Evolutionary conservation across 1,140 invertebrate genomes (phyloP), one percentile per base, ranked within the genome.

Genomic region (Brachionus angularis): DNA sequence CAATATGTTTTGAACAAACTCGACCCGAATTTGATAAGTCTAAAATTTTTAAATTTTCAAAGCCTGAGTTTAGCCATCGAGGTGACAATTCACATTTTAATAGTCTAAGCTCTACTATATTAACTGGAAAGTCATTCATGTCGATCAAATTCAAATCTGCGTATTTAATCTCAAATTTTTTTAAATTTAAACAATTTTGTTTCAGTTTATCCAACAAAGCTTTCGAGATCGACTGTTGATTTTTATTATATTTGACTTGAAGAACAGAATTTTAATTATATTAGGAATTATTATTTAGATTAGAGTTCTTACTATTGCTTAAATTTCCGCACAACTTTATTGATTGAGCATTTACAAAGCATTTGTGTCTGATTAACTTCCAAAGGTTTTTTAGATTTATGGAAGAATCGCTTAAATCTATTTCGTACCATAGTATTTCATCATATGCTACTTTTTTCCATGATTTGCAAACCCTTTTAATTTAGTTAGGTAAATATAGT

Each of bases 61-160:
- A 39, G 14, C n/a, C 14, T 1, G 8, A 27, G 10, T 25, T 42
- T 10, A 58, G 39, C 33, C 33, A 58, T 10, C n/a, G 16, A 21
- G 39, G 3, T 39, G 53, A 34, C 14, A 58, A 39, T 14, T 58
- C 53, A 23, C 53, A 58, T 14, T 34, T 18, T n/a, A 39, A 39
- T 33, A 58, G 36, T 58, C 25, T 58, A 23, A 58, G n/a, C 25
- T 25, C 7, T 18, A 16, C 5, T 10, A 58, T 42, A 3, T 10
- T 21, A 39, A 18, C 23, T 23, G 53, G 53, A 10, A 58, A 27
- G 39, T 58, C 33, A 21, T 23, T 39, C 12, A 25, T 18, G 2
- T 58, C 10, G 39, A 58, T 58, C 23, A 34, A 58, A 25, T 36
- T 58, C 27, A 58, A 23, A 23, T 58, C 53, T 18, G 53, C 53